Conservation (phyloP, 2,797 vertebrate species). For the Melanotaenia parkinsoni region DNA sequence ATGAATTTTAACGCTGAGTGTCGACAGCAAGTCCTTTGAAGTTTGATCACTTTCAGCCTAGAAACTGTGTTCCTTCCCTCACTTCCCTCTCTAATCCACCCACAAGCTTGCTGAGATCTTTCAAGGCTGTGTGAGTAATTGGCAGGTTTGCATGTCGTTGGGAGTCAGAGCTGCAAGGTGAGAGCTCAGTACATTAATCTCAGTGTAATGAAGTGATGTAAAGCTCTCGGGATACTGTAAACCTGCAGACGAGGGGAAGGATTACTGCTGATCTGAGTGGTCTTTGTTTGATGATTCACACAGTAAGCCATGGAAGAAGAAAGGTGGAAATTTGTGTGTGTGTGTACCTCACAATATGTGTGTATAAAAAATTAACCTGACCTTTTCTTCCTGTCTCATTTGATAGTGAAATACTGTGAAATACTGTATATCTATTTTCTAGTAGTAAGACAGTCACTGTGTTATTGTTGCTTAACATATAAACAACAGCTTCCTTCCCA, state of each 20-base stretch:
- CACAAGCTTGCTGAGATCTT: conserved; percentile 40
- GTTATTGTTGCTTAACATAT: conserved; percentile 34
- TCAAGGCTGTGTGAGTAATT: conserved; percentile 61
- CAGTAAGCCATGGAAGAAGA: neutral
- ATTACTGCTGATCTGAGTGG: conserved; percentile 46
- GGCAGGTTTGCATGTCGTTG: conserved; percentile 44
- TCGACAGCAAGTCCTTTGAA: conserved; percentile 46
- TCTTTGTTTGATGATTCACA: conserved; percentile 25
- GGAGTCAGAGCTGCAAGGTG: conserved; percentile 32
- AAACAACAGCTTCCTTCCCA: conserved; percentile 26
- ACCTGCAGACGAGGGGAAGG: conserved; percentile 39
- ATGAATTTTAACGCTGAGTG: conserved; percentile 13
- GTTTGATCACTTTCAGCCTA: conserved; percentile 46
- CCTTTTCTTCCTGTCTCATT: conserved; percentile 29
- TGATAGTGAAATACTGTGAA: conserved; percentile 2
- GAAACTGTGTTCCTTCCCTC: conserved; percentile 24
- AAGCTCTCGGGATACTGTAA: conserved; percentile 52
- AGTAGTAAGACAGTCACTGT: conserved; percentile 19
- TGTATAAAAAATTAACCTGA: conserved; percentile 14
- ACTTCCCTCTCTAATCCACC: conserved; percentile 57
- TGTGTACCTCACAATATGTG: neutral
- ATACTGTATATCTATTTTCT: neutral
- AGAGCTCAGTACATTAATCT: conserved; percentile 56
- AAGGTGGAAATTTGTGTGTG: neutral
- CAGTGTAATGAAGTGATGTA: conserved; percentile 62